These are phyloP conservation scores for Cyprinella venusta DNA, from an alignment of 2,797 vertebrate genomes.

Conservation along the genomic window DNA sequence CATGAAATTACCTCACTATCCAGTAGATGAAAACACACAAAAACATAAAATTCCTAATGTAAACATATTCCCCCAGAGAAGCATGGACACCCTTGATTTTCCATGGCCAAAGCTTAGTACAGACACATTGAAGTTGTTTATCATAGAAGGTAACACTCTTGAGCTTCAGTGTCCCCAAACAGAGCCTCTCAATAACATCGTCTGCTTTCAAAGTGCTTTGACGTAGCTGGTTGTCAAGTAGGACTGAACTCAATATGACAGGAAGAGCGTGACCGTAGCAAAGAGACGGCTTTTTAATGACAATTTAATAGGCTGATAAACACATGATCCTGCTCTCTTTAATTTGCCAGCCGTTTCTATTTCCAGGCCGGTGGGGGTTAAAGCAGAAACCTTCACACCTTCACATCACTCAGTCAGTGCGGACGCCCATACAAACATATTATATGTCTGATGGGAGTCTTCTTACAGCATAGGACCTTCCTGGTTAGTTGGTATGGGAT, in stretches of 20 bases:
- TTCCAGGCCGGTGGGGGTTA: constrained; percentile 32
- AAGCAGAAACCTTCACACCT: constrained; percentile 25
- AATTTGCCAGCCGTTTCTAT: constrained; percentile 25
- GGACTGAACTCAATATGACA: constrained; percentile 25
- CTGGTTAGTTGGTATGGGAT: neutral
- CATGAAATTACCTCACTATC: too few relatives aligned
- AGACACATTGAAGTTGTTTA: constrained; percentile 23
- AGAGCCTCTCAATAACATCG: constrained; percentile 24
- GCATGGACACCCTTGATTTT: neutral
- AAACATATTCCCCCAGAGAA: neutral
- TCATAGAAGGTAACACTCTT: constrained; percentile 16
- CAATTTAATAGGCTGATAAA: constrained; percentile 53
- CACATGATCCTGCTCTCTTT: constrained; percentile 45
- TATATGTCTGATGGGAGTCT: constrained; percentile 15
- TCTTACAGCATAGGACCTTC: constrained; percentile 27
- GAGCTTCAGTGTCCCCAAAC: constrained; percentile 26
- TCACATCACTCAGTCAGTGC: neutral
- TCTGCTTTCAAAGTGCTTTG: constrained; percentile 33
- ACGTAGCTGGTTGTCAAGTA: constrained; percentile 26
- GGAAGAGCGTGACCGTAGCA: constrained; percentile 31
- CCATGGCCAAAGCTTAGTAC: neutral
- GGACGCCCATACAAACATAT: constrained; percentile 28
- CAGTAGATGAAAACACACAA: neutral
- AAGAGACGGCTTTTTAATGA: constrained; percentile 49
- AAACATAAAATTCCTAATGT: neutral